A percentile compares a stretch with the other conserved stretches of the same genome.
Conservation (phyloP, 2,797 vertebrate species). For the Taeniopygia guttata region DNA sequence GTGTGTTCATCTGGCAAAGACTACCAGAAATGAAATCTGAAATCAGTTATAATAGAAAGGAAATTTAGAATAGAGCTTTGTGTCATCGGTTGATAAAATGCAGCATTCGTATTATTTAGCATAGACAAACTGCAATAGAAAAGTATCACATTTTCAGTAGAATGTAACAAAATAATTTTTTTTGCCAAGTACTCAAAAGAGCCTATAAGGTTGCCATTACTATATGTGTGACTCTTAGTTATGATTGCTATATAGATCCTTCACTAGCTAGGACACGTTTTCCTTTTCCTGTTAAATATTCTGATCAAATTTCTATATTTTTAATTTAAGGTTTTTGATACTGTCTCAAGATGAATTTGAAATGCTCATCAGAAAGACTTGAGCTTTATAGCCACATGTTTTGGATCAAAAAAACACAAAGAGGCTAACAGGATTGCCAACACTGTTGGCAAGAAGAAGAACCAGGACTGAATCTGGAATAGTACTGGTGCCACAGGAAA, state of each 20-base stretch:
- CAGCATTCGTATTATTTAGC: neutral
- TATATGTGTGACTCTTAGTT: neutral
- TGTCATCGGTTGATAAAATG: neutral
- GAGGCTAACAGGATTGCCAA: neutral
- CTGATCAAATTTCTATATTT: neutral
- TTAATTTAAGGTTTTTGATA: neutral
- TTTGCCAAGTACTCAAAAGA: neutral
- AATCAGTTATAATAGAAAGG: neutral
- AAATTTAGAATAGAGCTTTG: neutral
- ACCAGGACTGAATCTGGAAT: neutral
- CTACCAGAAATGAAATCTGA: neutral
- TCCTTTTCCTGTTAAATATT: neutral
- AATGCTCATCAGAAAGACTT: neutral
- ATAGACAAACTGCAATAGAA: neutral
- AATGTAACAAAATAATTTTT: neutral
- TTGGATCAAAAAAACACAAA: neutral
- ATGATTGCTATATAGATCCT: rapidly evolving
- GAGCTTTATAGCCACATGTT: neutral
- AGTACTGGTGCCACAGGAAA: neutral
- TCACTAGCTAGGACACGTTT: rapidly evolving
- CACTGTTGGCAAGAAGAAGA: rapidly evolving
- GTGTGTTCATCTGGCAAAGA: neutral
- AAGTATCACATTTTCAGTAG: neutral
- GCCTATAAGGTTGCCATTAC: neutral
- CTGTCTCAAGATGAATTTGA: neutral